Percentiles rank a stretch among this genome's conserved stretches.
Conservation (phyloP, 2,888 invertebrate species). For the Zygaena filipendulae region DNA sequence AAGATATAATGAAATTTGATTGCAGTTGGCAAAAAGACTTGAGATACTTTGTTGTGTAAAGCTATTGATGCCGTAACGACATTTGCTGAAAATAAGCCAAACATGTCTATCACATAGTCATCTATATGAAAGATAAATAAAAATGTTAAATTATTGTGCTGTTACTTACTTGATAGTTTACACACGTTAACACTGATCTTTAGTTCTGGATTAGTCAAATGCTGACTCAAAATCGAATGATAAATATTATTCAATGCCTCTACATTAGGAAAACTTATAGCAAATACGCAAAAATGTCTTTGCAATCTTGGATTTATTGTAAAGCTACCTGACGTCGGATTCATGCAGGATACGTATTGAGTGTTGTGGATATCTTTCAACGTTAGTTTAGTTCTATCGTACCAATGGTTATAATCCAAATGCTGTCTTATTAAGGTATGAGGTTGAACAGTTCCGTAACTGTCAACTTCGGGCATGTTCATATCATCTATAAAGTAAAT, state of each 20-base stretch:
- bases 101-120: no score
- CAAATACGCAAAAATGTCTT: slow-evolving; percentile 89
- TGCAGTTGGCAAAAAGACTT: slow-evolving; percentile 93
- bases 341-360: slow-evolving; percentile 98
- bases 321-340: slow-evolving; percentile 97
- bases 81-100: slow-evolving; percentile 54
- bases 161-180: slow-evolving; percentile 67
- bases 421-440: slow-evolving; percentile 96
- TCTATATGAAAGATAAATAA: slow-evolving; percentile 2
- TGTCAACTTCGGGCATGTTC: slow-evolving; percentile 95
- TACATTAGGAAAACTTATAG: slow-evolving; percentile 81
- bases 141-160: no score
- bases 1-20: slow-evolving; percentile 97
- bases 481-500: slow-evolving; percentile 97
- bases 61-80: slow-evolving; percentile 86
- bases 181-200: slow-evolving; percentile 78
- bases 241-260: slow-evolving; percentile 92
- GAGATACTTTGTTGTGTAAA: slow-evolving; percentile 86
- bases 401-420: slow-evolving; percentile 96
- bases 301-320: slow-evolving; percentile 95
- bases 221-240: slow-evolving; percentile 87
- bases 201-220: slow-evolving; percentile 83
- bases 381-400: slow-evolving; percentile 82
- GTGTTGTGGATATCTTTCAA: slow-evolving; percentile 97
- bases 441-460: slow-evolving; percentile 95